Conservation (phyloP, 2,888 invertebrate genomes). For the Invenusta paracnida region DNA sequence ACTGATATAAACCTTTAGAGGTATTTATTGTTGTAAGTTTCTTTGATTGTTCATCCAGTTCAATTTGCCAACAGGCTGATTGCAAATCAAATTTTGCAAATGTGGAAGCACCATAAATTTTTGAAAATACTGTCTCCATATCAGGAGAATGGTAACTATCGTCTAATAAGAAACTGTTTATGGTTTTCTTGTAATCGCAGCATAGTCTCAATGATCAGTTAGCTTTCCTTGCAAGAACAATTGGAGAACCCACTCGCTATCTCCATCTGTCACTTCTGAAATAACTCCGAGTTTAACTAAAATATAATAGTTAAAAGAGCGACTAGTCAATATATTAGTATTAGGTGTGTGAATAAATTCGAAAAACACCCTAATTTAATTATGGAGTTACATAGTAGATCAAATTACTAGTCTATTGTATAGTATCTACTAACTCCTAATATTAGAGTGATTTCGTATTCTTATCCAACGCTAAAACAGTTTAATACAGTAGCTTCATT, state of each 20-base stretch:
- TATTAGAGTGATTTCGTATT: no score
- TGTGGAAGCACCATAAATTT: neutral
- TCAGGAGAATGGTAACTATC: neutral
- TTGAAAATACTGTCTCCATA: neutral
- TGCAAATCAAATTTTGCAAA: neutral
- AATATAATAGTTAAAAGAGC: no score
- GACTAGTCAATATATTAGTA: no score
- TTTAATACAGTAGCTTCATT: no score
- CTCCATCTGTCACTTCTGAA: neutral
- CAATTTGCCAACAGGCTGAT: neutral
- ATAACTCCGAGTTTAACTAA: neutral
- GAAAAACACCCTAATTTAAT: no score
- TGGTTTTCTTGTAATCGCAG: neutral
- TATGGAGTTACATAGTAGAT: no score
- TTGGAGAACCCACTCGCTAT: neutral
- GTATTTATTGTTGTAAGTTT: neutral
- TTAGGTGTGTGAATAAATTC: no score
- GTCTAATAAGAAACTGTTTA: neutral
- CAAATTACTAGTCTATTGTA: no score
- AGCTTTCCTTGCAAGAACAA: neutral
- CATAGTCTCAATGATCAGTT: neutral
- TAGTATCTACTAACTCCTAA: no score
- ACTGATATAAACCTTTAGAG: neutral
- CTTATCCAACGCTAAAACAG: no score
- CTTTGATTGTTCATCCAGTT: neutral